Evolutionary conservation across 2,113 vertebrate genomes (phyloP).

Genomic region (Thymallus thymallus): DNA sequence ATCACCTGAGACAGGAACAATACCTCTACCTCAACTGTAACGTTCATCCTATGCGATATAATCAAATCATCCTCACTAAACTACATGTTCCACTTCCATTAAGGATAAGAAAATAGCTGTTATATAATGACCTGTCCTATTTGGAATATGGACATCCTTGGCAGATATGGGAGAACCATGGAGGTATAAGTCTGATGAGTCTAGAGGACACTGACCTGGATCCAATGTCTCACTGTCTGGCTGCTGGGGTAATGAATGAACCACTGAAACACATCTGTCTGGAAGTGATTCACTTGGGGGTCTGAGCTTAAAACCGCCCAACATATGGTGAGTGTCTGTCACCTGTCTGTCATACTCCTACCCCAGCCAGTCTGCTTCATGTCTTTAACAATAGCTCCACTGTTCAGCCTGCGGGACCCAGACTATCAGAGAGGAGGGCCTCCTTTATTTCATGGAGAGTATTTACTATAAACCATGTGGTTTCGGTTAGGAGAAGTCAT

Average conservation of each 20-base stretch:
- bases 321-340: conserved; percentile 71
- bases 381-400: conserved; percentile 17
- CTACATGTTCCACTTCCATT: too few relatives aligned
- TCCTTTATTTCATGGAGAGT: background rate
- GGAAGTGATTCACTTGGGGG: conserved; percentile 67
- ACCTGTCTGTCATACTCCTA: conserved; percentile 63
- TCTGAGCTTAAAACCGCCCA: conserved; percentile 72
- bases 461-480: conserved; percentile 4
- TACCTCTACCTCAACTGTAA: too few relatives aligned
- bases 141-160: background rate
- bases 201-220: conserved; percentile 30
- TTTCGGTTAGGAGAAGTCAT: background rate
- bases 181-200: conserved; percentile 32
- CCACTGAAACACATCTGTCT: conserved; percentile 66
- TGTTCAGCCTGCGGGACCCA: conserved; percentile 11
- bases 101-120: too few relatives aligned
- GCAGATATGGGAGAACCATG: too few relatives aligned
- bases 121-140: background rate
- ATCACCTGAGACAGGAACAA: too few relatives aligned
- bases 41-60: too few relatives aligned
- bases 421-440: conserved; percentile 5
- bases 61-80: too few relatives aligned
- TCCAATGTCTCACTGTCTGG: conserved; percentile 31
- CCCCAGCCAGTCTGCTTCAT: background rate
- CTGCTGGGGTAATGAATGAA: conserved; percentile 62